Base-by-base conservation (phyloP, 2,113 vertebrate genomes). In the Cryptomyrus ogoouensis region DNA sequence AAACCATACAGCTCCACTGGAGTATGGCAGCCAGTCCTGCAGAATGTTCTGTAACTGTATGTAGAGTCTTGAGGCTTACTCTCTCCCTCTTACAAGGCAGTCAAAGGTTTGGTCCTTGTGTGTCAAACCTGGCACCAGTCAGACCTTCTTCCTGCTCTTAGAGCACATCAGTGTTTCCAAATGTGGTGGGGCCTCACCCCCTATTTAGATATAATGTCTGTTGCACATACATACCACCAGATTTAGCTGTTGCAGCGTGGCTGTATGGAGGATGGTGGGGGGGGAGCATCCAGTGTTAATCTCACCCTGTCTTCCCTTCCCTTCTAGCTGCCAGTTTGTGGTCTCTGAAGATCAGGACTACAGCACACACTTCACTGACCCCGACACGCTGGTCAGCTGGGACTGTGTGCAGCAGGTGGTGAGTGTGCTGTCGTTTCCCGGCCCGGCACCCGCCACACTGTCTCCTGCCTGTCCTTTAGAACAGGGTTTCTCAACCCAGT, bases 331-430 rank as follows among this genome's bases (percentile, higher is more conserved):
- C 96, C 98, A 99, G 93, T 99, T 99, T 96, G 97, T 99, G 94
- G 98, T 99, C 92, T 97, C 95, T 91, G 98, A 98, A 94, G 97
- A 99, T 92, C 97, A 99, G 94, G 98, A 99, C 95, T 99, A 99
- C 94, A 97, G 97, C 93, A 97, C 97, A 93, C 97, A 99, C 94
- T 99, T 99, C 95, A 97, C 97, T 95, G 98, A 99, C 95, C 98
- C 98, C 91, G 98, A 99, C 95, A 98, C 97, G 44, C 95, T 99
- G 95, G 98, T 99, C 94, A 98, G 97, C 96, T 99, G 98, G 98
- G 98, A 99, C 95, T 98, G 97, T 95, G 98, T 99, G 96, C 97
- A 99, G 94, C 98, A 99, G 97, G 98, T 99, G 97, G 98, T 99
- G 91, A 97, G 97, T 97, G 13, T 42, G 31, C 39, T 56, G 10